Base-by-base conservation (phyloP, 2,113 vertebrate species). In the Leucosticte australis region DNA sequence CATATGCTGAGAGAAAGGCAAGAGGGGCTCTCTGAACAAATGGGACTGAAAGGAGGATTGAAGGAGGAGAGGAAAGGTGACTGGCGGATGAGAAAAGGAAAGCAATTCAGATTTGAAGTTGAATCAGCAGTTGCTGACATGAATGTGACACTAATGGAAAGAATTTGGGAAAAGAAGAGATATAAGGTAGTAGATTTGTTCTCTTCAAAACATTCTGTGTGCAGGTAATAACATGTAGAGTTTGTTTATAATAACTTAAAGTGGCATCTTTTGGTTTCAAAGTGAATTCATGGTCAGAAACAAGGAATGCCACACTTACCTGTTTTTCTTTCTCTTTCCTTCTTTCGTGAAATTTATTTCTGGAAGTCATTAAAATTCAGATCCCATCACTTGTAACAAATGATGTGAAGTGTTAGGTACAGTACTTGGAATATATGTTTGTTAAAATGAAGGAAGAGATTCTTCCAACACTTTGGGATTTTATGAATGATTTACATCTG, bases 401-500 rank as follows among this genome's bases (percentile, higher is more conserved):
- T 62, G 90, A 93, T 97, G 89, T 96, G 77, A 94, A 96, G 83
- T 95, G 55, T 85, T 83, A 95, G 94, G 92, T 97, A 96, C 85
- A 93, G 97, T 95, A 80, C 74, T 91, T 75, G 94, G 95, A 97
- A 96, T 96, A 96, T 93, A 93, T 96, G 96, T 97, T 97, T 96
- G 96, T 94, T 95, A 96, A 96, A 97, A 96, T 92, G 95, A 96
- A 97, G 96, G 93, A 96, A 85, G 84, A 96, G 94, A 81, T 68
- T 97, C 96, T 97, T 96, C 96, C 94, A 96, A 94, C 96, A 95
- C 97, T 96, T 97, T 83, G 92, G 96, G 97, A 96, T 97, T 97
- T 98, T 97, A 97, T 97, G 98, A 98, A 98, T 97, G 98, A 98
- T 98, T 98, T 98, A 98, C 98, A 98, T 98, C 97, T 97, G 98